Conservation (phyloP, 2,113 vertebrate species). For the Perca schrenkii region DNA sequence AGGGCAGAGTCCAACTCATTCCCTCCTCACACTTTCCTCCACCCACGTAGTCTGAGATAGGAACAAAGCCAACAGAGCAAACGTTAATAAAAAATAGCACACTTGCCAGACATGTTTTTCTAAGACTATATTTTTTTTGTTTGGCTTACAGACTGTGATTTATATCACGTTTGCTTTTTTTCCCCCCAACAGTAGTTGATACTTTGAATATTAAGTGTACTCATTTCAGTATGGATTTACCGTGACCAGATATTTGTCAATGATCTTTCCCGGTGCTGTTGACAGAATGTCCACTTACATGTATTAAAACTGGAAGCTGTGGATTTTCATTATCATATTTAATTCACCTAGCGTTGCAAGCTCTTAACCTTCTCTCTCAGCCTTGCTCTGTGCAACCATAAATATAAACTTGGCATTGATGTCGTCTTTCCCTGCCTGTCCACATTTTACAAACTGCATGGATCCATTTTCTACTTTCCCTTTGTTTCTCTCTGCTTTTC, state of each 20-base stretch:
- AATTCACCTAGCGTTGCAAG: slow-evolving; percentile 10
- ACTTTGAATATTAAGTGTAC: not conserved
- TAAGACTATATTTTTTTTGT: slow-evolving; percentile 27
- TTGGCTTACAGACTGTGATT: slow-evolving; percentile 35
- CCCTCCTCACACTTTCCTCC: slow-evolving; percentile 69
- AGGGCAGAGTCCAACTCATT: slow-evolving; percentile 62
- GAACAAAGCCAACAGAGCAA: slow-evolving; percentile 68
- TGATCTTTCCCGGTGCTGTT: slow-evolving; percentile 7
- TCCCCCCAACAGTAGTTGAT: not conserved
- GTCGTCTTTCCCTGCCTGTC: slow-evolving; percentile 32
- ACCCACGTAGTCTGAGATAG: slow-evolving; percentile 71
- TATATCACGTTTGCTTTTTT: slow-evolving; percentile 9
- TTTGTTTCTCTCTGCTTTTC: slow-evolving; percentile 73
- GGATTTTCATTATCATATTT: slow-evolving; percentile 13
- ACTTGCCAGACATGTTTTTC: slow-evolving; percentile 33
- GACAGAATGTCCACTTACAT: slow-evolving; percentile 13
- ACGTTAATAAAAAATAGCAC: slow-evolving; percentile 25
- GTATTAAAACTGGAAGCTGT: slow-evolving; percentile 22
- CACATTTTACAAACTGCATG: slow-evolving; percentile 62
- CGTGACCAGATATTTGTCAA: slow-evolving; percentile 29
- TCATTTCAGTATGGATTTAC: slow-evolving; percentile 28
- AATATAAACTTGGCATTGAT: slow-evolving; percentile 32
- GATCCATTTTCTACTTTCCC: slow-evolving; percentile 62
- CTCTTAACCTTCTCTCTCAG: slow-evolving; percentile 16
- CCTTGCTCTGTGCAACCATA: slow-evolving; percentile 13